Base-by-base conservation (phyloP, 2,113 vertebrate species). In the Phyllopteryx taeniolatus region DNA sequence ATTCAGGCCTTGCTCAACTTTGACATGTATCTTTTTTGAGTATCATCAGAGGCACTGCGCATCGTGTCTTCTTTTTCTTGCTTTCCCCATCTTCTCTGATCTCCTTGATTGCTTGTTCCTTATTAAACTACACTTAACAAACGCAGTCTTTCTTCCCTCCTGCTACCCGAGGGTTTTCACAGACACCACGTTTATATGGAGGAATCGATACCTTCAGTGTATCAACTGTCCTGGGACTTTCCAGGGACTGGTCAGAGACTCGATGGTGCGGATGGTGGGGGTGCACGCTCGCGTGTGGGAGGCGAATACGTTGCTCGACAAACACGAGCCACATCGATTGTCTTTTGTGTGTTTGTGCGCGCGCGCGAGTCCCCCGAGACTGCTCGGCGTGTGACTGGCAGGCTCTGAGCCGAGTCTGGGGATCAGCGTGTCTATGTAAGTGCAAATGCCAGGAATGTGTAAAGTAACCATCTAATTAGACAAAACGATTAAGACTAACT, bases 141-240 rank as follows among this genome's bases (percentile, higher is more conserved):
- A n/a, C 64, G 49, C 31, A 51, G 22, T 31, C 60, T 57, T 59
- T 43, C 61, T 33, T 60, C 71, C 56, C 70, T 75, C 54, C 68
- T 54, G 62, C 70, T 65, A 84, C 87, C 79, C 14, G 39, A 60
- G 74, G 82, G 76, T 66, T 76, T 77, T 81, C 84, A 74, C 57
- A 79, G 81, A 85, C 74, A 60, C 75, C 78, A 78, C 47, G 73
- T 83, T 85, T 83, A 79, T 83, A 81, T 81, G 68, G 74, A 72
- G 66, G 81, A 85, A 88, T 91, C 90, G 64, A 89, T 89, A 83
- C 59, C 62, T 73, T 70, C 73, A 53, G 66, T 73, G 60, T 12
- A 19, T 57, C 51, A 35, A 74, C 83, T 69, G 84, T 71, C 56
- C 12, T 76, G 60, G 75, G 51, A 74, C 82, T 69, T 83, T 71